Percentiles rank a stretch among this genome's conserved stretches.
Evolutionary conservation across 2,888 invertebrate species (phyloP).

Genomic region (Scaptomyza tumidula): DNA sequence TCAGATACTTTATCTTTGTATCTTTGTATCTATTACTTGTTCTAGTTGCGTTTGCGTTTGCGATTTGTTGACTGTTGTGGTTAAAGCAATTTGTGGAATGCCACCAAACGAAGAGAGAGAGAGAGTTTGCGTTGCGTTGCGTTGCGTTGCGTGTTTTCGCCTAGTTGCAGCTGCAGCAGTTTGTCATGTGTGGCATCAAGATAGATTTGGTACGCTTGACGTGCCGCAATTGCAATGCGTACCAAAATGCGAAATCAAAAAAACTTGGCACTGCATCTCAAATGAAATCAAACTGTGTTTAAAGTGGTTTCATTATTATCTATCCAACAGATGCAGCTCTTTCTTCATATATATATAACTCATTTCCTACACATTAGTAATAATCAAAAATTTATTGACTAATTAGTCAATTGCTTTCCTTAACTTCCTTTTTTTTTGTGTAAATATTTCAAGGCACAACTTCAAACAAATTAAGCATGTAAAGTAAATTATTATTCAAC

Average conservation of each 20-base stretch:
- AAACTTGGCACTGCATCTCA: too few species aligned
- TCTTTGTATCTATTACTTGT: conserved; percentile 22
- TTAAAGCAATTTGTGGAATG: conserved; percentile 58
- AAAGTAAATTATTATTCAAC: background rate
- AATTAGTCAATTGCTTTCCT: conserved; percentile 5
- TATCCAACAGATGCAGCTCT: too few species aligned
- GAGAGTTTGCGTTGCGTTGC: conserved; percentile 20
- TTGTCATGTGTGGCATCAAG: conserved; percentile 69
- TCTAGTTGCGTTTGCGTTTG: conserved; percentile 61
- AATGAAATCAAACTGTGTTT: too few species aligned
- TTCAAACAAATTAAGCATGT: background rate
- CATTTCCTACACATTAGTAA: background rate
- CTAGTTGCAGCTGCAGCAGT: conserved; percentile 66
- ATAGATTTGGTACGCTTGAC: conserved; percentile 59
- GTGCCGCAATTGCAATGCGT: conserved; percentile 54
- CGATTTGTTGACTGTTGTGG: conserved; percentile 30
- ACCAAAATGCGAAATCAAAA: conserved; percentile 25
- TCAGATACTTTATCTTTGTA: conserved; percentile 41
- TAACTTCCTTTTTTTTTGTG: background rate
- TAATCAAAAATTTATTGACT: background rate
- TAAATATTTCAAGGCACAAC: background rate
- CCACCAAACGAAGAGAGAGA: conserved; percentile 40
- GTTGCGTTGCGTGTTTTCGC: conserved; percentile 48
- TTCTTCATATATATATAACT: too few species aligned
- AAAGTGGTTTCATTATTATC: too few species aligned